A percentile compares a stretch with the other conserved stretches of the same genome.
These are phyloP conservation scores for Papilio machaon DNA, from an alignment of 1,140 invertebrate genomes.

Conservation along the genomic window DNA sequence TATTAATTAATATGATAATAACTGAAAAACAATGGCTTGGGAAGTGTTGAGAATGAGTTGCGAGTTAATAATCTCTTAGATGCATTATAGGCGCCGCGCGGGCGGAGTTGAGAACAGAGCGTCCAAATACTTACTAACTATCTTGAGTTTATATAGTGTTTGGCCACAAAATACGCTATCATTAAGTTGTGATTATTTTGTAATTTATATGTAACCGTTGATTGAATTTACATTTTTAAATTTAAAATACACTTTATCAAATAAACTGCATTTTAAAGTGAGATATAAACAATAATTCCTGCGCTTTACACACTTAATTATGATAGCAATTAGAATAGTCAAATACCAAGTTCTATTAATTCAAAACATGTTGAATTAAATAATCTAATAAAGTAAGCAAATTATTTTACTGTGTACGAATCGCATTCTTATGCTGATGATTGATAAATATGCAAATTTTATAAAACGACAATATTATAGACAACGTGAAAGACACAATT, in stretches of 20 bases:
- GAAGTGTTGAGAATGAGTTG: constrained; percentile 25
- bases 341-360: constrained; percentile 26
- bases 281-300: constrained; percentile 20
- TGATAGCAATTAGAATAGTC: neutral
- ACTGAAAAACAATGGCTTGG: constrained; percentile 8
- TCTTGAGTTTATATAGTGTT: neutral
- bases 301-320: neutral
- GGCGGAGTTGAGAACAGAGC: constrained; percentile 14
- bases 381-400: neutral
- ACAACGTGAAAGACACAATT: neutral
- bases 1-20: neutral
- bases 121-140: constrained; percentile 7
- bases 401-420: neutral
- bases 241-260: neutral
- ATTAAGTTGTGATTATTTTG: no score
- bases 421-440: constrained; percentile 16
- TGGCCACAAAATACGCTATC: constrained; percentile 15
- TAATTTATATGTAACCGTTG: no score
- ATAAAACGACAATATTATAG: neutral
- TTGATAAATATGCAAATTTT: constrained; percentile 12
- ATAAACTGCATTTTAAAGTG: constrained; percentile 29
- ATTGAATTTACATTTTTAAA: neutral
- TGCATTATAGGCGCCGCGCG: constrained; percentile 29
- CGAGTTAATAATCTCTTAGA: constrained; percentile 22
- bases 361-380: neutral